These are phyloP conservation scores for Echinometra lucunter DNA, from an alignment of 53 echinoderm and acorn worm genomes.

Conservation along the genomic window DNA sequence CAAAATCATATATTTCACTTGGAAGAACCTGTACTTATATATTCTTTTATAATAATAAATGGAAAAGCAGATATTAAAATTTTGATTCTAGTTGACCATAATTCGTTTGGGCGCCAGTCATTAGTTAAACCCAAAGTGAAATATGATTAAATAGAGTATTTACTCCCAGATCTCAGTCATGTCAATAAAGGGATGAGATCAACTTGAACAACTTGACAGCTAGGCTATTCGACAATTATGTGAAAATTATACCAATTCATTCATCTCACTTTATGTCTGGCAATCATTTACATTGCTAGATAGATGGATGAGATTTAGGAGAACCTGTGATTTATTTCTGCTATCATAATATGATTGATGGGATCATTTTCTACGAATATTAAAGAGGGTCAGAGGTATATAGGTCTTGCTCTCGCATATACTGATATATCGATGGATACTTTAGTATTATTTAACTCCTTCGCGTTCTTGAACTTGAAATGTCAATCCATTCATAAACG, in stretches of 20 bases:
- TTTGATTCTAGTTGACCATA: background rate
- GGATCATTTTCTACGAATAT: background rate
- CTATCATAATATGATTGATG: constrained; percentile 38
- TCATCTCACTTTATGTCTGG: constrained; percentile 13
- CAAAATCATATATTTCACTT: no score
- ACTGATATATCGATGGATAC: no score
- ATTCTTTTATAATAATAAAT: no score
- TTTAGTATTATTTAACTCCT: no score
- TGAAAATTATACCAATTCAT: constrained; percentile 6
- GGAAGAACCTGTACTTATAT: no score
- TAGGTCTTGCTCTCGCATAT: no score
- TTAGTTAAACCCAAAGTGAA: background rate
- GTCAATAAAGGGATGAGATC: background rate
- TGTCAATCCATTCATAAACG: no score
- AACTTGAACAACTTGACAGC: no score
- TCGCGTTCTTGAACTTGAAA: no score
- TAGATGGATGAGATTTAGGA: background rate
- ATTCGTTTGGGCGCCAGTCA: background rate
- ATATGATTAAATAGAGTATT: background rate
- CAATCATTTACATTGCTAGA: background rate
- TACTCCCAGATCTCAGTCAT: background rate
- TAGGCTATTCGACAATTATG: background rate
- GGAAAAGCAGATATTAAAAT: background rate
- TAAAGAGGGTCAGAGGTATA: background rate
- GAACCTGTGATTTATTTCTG: background rate